Percentiles rank a stretch among this genome's conserved stretches.
phyloP scores from a whole-genome alignment of 2,888 invertebrate genomes.

The Leuctra nigra region DNA sequence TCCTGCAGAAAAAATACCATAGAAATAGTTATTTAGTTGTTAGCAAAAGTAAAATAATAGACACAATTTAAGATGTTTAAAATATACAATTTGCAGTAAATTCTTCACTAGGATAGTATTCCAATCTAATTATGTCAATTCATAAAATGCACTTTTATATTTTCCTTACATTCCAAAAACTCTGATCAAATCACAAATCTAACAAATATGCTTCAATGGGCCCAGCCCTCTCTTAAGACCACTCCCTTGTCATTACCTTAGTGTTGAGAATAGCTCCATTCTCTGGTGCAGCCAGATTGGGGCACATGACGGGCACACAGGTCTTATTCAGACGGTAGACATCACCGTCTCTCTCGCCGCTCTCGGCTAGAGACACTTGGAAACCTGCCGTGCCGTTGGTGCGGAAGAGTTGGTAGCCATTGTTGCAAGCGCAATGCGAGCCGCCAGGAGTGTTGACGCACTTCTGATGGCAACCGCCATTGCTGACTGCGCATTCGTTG shows the following conservation, averaged over 20 bases:
- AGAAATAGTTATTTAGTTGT: no score
- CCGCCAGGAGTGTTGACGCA: slow-evolving; percentile 86
- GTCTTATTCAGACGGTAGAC: slow-evolving; percentile 87
- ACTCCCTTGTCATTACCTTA: no score
- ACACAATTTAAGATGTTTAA: no score
- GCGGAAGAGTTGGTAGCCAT: slow-evolving; percentile 83
- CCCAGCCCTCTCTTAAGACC: no score
- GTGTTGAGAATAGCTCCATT: slow-evolving; percentile 80
- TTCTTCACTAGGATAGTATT: no score
- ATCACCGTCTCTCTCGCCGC: slow-evolving; percentile 83
- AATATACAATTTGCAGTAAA: no score
- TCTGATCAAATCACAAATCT: no score
- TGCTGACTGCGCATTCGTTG: slow-evolving; percentile 78
- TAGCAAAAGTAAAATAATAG: no score
- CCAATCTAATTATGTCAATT: no score
- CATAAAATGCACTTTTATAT: no score
- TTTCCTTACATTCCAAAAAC: no score
- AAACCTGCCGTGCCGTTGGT: slow-evolving; percentile 88
- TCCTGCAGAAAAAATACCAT: slow-evolving; percentile 40
- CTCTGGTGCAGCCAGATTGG: slow-evolving; percentile 65
- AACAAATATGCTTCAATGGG: no score
- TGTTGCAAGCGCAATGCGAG: slow-evolving; percentile 81
- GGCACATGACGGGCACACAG: slow-evolving; percentile 90
- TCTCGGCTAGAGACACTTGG: slow-evolving; percentile 70
- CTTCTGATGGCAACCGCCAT: slow-evolving; percentile 91